These are phyloP conservation scores for Harpalus rubripes DNA, from an alignment of 2,888 invertebrate genomes.

Conservation along the genomic window DNA sequence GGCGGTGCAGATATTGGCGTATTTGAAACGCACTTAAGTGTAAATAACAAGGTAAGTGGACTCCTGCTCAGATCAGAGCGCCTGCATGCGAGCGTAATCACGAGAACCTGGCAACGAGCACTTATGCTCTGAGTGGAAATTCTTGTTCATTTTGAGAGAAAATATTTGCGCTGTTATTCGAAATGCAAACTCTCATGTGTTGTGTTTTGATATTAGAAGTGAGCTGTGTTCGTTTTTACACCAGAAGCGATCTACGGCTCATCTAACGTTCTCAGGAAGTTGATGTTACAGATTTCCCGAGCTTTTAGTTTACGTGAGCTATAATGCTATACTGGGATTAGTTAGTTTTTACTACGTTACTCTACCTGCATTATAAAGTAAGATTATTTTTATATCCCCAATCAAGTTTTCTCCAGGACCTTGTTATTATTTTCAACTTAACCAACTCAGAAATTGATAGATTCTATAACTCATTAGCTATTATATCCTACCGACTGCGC, in stretches of 20 bases:
- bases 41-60: constrained; percentile 52
- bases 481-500: too few relatives aligned
- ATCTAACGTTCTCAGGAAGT: background rate
- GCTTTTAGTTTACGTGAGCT: constrained; percentile 12
- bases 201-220: constrained; percentile 49
- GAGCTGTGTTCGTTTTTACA: constrained; percentile 31
- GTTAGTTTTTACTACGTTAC: background rate
- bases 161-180: constrained; percentile 60
- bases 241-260: constrained; percentile 28
- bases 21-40: constrained; percentile 54
- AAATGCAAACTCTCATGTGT: constrained; percentile 49
- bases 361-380: background rate
- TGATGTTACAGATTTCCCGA: constrained; percentile 1
- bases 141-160: constrained; percentile 57
- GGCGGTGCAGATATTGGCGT: constrained; percentile 19
- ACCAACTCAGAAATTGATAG: too few relatives aligned
- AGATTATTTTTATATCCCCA: background rate
- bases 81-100: constrained; percentile 47
- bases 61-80: constrained; percentile 27
- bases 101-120: constrained; percentile 29
- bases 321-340: background rate
- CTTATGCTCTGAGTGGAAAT: constrained; percentile 44
- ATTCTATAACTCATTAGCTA: too few relatives aligned
- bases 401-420: background rate
- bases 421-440: background rate